phyloP scores from a whole-genome alignment of 2,113 vertebrate genomes.

The Campylomormyrus numenius region DNA sequence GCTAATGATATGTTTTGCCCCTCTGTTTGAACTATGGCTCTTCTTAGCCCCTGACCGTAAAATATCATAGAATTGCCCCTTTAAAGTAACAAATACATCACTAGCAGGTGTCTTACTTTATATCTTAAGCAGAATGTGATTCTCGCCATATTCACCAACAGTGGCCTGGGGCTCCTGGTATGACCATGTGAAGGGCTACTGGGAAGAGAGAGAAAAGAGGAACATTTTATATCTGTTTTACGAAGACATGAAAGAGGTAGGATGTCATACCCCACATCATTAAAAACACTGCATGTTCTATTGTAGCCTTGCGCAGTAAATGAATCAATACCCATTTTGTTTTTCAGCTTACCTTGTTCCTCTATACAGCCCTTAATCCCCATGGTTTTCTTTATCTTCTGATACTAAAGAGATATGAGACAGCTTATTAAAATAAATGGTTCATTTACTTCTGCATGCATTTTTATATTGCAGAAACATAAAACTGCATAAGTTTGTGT shows the following conservation, averaged over 20 bases:
- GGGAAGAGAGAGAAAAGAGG: conserved; percentile 63
- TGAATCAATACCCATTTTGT: neutral
- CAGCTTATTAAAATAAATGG: neutral
- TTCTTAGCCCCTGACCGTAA: neutral
- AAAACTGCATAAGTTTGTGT: too few species aligned
- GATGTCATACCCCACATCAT: neutral
- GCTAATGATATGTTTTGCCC: neutral
- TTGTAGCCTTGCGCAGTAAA: neutral
- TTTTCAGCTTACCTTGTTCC: neutral
- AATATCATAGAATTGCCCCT: neutral
- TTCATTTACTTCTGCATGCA: neutral
- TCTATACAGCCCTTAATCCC: conserved; percentile 41
- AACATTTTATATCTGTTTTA: conserved; percentile 80
- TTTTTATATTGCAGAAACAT: neutral
- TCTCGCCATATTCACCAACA: conserved; percentile 33
- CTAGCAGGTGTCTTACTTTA: neutral
- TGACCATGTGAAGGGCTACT: conserved; percentile 77
- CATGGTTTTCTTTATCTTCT: neutral
- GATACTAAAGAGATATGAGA: neutral
- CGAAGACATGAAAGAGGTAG: conserved; percentile 85
- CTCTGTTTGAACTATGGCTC: neutral
- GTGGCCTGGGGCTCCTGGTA: conserved; percentile 82
- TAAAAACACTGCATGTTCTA: neutral
- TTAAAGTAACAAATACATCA: neutral
- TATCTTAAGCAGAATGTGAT: neutral